Percentiles rank a stretch among this genome's conserved stretches.
These are phyloP conservation scores for Daktulosphaira vitifoliae DNA, from an alignment of 1,140 invertebrate genomes.

Conservation along the genomic window DNA sequence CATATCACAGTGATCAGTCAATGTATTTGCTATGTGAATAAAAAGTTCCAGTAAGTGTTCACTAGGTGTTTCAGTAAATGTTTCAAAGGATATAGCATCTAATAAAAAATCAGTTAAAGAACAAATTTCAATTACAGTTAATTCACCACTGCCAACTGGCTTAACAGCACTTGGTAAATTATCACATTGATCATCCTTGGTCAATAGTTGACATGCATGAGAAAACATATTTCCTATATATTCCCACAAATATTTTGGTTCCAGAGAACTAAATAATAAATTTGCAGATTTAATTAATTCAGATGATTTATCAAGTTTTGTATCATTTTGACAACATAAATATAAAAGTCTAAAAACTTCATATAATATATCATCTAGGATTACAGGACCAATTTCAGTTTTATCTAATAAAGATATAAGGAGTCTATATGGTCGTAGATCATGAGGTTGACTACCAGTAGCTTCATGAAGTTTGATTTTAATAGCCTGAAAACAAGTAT, in stretches of 20 bases:
- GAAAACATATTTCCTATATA: conserved; percentile 65
- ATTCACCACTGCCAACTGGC: conserved; percentile 53
- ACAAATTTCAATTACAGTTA: conserved; percentile 57
- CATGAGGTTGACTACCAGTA: conserved; percentile 51
- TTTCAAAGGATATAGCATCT: conserved; percentile 69
- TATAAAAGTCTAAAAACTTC: conserved; percentile 59
- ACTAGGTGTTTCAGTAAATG: conserved; percentile 68
- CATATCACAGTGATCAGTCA: conserved; percentile 51
- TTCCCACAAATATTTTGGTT: conserved; percentile 79
- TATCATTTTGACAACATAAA: conserved; percentile 37
- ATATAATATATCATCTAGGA: conserved; percentile 75
- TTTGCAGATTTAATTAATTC: conserved; percentile 77
- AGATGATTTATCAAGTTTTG: conserved; percentile 32
- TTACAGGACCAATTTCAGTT: conserved; percentile 74
- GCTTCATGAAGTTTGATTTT: conserved; percentile 53
- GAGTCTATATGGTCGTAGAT: conserved; percentile 73
- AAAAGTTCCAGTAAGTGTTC: conserved; percentile 69
- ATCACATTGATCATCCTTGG: conserved; percentile 34
- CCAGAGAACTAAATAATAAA: conserved; percentile 72
- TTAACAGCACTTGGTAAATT: conserved; percentile 42
- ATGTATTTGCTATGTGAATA: conserved; percentile 53
- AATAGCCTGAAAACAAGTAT: conserved; percentile 45
- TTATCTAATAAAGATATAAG: conserved; percentile 82
- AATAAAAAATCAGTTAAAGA: conserved; percentile 67
- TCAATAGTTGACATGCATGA: conserved; percentile 48